Percentiles rank a stretch among this genome's conserved stretches.
phyloP scores from a whole-genome alignment of 1,140 invertebrate genomes.

The Conus betulinus region DNA sequence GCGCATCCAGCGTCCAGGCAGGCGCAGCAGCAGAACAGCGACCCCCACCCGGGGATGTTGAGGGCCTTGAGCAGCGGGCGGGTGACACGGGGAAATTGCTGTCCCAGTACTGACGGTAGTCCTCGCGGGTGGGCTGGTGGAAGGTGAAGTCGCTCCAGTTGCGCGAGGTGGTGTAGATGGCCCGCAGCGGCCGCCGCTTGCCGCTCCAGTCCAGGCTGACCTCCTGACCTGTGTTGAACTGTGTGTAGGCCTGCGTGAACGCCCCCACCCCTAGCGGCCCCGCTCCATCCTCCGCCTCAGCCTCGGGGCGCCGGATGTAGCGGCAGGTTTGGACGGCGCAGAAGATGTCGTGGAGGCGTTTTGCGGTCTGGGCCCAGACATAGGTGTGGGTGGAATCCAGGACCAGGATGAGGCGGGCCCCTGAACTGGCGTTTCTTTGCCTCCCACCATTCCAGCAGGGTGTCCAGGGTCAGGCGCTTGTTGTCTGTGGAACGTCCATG shows the following conservation, averaged over 20 bases:
- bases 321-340: conserved; percentile 70
- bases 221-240: conserved; percentile 65
- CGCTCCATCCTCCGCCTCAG: conserved; percentile 46
- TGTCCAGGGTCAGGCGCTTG: conserved; percentile 61
- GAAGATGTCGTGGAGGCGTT: conserved; percentile 49
- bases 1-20: conserved; percentile 66
- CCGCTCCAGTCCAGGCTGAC: conserved; percentile 54
- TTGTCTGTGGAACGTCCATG: conserved; percentile 55
- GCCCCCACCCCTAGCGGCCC: conserved; percentile 57
- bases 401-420: conserved; percentile 68
- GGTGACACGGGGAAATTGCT: conserved; percentile 64
- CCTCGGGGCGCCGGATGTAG: conserved; percentile 39
- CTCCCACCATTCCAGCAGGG: conserved; percentile 69
- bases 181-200: conserved; percentile 52
- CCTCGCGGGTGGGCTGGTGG: conserved; percentile 67
- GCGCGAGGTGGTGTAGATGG: conserved; percentile 64
- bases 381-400: conserved; percentile 68
- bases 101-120: conserved; percentile 69
- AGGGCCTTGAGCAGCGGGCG: conserved; percentile 66
- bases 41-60: conserved; percentile 60
- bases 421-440: conserved; percentile 59
- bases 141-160: conserved; percentile 72
- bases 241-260: conserved; percentile 70
- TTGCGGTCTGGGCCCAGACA: conserved; percentile 63
- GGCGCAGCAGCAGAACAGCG: conserved; percentile 64